These are phyloP conservation scores for Lissonota sp. DNA, from an alignment of 2,888 invertebrate genomes.

Conservation along the genomic window DNA sequence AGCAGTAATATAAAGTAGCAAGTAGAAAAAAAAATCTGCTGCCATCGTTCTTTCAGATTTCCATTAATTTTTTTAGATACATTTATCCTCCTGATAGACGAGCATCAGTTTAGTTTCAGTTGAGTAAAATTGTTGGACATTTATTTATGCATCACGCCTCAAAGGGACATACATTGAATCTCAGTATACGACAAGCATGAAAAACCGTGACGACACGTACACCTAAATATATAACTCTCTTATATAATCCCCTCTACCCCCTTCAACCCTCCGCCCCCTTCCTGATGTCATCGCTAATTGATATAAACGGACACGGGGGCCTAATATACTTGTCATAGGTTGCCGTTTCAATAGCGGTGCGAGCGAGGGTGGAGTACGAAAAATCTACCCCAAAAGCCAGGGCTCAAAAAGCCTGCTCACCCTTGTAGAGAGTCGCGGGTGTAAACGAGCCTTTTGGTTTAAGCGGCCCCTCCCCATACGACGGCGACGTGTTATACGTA, in stretches of 20 bases:
- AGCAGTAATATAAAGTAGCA: conserved; percentile 62
- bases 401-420: too few relatives aligned
- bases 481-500: conserved; percentile 51
- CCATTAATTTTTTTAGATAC: too few relatives aligned
- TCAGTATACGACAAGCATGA: too few relatives aligned
- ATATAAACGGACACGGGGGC: conserved; percentile 81
- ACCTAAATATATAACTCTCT: too few relatives aligned
- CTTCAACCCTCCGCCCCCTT: conserved; percentile 72
- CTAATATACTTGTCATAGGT: conserved; percentile 84
- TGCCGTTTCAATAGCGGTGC: conserved; percentile 42
- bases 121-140: too few relatives aligned
- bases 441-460: conserved; percentile 60
- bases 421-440: conserved; percentile 11
- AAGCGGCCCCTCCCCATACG: conserved; percentile 42
- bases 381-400: neutral
- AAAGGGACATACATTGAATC: too few relatives aligned
- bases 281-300: conserved; percentile 82
- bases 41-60: conserved; percentile 47
- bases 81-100: conserved; percentile 62
- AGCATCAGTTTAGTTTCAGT: too few relatives aligned
- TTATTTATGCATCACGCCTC: too few relatives aligned
- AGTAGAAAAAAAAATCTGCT: too few relatives aligned
- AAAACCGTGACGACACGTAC: too few relatives aligned
- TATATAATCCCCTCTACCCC: conserved; percentile 2
- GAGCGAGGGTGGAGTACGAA: conserved; percentile 39